Base-by-base conservation (phyloP, 2,888 invertebrate species). In the Rhingia campestris region DNA sequence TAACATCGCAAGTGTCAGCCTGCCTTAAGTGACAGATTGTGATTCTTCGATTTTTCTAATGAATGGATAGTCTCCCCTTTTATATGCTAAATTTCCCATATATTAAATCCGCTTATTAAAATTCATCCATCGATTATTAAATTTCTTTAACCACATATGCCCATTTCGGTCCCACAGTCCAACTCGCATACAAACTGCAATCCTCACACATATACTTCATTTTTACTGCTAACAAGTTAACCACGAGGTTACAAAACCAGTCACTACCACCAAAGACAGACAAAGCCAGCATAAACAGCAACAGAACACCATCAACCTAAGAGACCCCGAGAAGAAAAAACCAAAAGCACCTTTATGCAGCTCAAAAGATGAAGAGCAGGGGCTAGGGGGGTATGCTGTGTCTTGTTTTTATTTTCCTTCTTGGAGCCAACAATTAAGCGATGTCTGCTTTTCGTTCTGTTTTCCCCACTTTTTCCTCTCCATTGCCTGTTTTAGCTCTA, bases 191-290 rank as follows among this genome's bases (percentile, higher is more conserved):
- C 39, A 14, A 43, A 56, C 14, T 56, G 37, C 54, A 70, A 47
- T 64, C 30, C 4, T n/a, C 14, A 43, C 30, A 37, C n/a, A 7
- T 6, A 47, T 49, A 30, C 43, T 4, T n/a, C 12, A 12, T 12
- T 0, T 10, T 30, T 6, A 30, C 5, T 32, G 1, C 39, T 4
- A 49, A 49, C 56, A 43, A 67, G 37, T 69, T 67, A 41, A 67
- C 53, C 75, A 76, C 70, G 64, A 66, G 64, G 70, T 59, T 66
- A 81, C 53, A 76, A 64, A 75, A 75, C 69, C 63, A 58, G 67
- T 67, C 39, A 51, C 49, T 51, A 63, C 49, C 56, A 69, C 45
- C 51, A 70, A 75, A 81, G 63, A 51, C 53, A 75, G 53, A 75
- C 63, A 81, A 75, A 75, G 41, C 37, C 59, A 75, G 51, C 59